Evolutionary conservation across 2,888 invertebrate species (phyloP), one percentile per base, ranked within the genome.

Genomic region (Chesias legatella): DNA sequence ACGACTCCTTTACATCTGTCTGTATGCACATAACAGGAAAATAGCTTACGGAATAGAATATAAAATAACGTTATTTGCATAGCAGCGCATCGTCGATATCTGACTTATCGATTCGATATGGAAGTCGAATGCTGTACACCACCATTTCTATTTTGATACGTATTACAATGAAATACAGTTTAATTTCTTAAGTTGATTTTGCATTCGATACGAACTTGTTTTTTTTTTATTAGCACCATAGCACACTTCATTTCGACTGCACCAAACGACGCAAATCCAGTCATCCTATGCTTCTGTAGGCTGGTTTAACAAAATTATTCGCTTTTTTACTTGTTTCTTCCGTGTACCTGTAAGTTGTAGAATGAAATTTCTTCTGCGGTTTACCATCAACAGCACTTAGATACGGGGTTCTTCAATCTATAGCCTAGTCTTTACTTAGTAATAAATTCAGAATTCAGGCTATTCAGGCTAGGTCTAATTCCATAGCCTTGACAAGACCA

Each of bases 21-120:
- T 37, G 37, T 21, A 33, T 21, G 38, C 25, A 23, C 29, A 33
- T 48, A 39, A 40, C 34, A 45, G 37, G 51, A 26, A 53, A 56
- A 59, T 54, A 33, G 43, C 45, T 49, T 38, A 43, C 38, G 33
- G 45, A 50, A 51, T 45, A 42, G 41, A 49, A 51, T 51, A 49
- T 43, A 43, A 51, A 39, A 38, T 46, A 48, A 48, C 44, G 48
- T 45, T 51, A 48, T 51, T 51, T 51, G 50, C 43, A 51, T 51
- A 50, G 50, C 46, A 38, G 38, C 38, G 38, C 35, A 41, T 41
- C 34, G 22, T 37, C 32, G 43, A 43, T 35, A 30, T 17, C 36
- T 11, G 26, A 29, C 36, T 46, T 43, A 50, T 10, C 29, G 38
- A 50, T 50, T 46, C 34, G 46, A 39, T 45, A 43, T 20, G 37